Conservation (phyloP, 2,888 invertebrate genomes). For the Timandra comae region DNA sequence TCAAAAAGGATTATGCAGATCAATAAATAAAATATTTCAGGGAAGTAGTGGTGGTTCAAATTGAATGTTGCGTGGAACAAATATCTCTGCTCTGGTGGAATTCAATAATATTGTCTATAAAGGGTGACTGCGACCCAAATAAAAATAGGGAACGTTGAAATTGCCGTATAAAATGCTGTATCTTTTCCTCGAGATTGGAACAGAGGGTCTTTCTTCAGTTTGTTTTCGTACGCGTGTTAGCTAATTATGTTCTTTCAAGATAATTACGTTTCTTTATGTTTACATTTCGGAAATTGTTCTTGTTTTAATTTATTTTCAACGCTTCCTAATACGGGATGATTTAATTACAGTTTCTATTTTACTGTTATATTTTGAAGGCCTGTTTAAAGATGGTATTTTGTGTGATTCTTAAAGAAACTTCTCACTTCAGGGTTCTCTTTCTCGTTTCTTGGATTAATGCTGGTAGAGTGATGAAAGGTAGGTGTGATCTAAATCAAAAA, state of each 20-base stretch:
- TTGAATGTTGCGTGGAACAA: conserved; percentile 36
- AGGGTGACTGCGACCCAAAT: conserved; percentile 30
- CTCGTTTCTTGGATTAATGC: no score
- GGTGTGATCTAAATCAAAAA: no score
- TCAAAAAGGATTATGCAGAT: conserved; percentile 41
- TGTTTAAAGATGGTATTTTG: no score
- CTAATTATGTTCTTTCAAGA: conserved; percentile 2
- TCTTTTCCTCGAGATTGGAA: conserved; percentile 5
- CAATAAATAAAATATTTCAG: conserved; percentile 46
- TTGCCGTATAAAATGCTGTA: conserved; percentile 24
- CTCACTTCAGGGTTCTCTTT: no score
- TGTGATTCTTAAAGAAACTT: no score
- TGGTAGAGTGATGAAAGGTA: no score
- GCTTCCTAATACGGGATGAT: no score
- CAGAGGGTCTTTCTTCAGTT: conserved; percentile 2
- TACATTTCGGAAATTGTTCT: no score
- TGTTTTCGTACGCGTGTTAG: conserved; percentile 5
- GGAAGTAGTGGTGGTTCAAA: conserved; percentile 33
- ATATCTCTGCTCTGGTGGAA: conserved; percentile 34
- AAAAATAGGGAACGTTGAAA: conserved; percentile 24
- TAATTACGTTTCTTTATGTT: no score
- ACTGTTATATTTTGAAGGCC: no score
- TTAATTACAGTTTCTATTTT: no score
- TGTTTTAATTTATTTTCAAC: no score
- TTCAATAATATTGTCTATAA: conserved; percentile 51